Evolutionary conservation across 2,113 vertebrate genomes (phyloP).

Genomic region (Ceratotherium simum): DNA sequence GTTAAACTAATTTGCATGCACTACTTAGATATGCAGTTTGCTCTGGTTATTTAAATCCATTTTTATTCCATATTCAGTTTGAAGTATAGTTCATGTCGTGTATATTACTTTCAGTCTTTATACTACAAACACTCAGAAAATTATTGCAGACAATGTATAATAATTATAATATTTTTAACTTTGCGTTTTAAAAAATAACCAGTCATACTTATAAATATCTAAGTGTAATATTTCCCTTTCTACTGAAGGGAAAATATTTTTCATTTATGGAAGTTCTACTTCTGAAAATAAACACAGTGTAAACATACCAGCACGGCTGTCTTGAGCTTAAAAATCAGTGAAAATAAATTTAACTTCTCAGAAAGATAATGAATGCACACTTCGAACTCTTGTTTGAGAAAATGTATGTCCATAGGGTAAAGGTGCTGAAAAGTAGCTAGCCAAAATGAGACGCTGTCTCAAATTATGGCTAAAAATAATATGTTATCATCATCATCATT

Average conservation of each 20-base stretch:
- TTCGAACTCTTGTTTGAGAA: constrained; percentile 34
- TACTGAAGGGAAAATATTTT: constrained; percentile 58
- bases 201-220: constrained; percentile 62
- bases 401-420: neutral
- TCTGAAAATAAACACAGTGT: constrained; percentile 73
- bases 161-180: constrained; percentile 72
- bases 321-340: constrained; percentile 57
- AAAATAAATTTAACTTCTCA: constrained; percentile 68
- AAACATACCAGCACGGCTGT: constrained; percentile 59
- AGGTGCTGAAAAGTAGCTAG: neutral
- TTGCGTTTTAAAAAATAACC: constrained; percentile 58
- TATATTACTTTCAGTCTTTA: constrained; percentile 72
- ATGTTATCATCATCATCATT: neutral
- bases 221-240: constrained; percentile 68
- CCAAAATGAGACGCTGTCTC: neutral
- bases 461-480: neutral
- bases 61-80: constrained; percentile 66
- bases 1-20: constrained; percentile 65
- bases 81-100: constrained; percentile 64
- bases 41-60: constrained; percentile 60
- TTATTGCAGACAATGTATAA: constrained; percentile 54
- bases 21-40: constrained; percentile 51
- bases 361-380: constrained; percentile 55
- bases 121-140: constrained; percentile 70
- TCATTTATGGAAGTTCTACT: constrained; percentile 58